These are phyloP conservation scores for Tachypleus tridentatus DNA, from an alignment of 1,140 invertebrate genomes.

Conservation along the genomic window DNA sequence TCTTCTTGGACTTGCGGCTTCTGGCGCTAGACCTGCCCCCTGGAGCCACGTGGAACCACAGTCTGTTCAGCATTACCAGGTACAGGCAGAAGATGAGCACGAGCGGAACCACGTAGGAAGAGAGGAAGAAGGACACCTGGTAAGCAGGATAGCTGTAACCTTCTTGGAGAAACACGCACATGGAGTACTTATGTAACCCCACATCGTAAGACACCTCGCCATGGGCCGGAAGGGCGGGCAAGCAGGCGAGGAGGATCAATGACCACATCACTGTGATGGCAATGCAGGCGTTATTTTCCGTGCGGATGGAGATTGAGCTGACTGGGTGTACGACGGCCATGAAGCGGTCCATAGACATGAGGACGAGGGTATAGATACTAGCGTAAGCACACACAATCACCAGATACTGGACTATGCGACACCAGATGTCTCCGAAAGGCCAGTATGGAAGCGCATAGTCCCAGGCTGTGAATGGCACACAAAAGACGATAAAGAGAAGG, in stretches of 20 bases:
- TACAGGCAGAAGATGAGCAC: conserved; percentile 75
- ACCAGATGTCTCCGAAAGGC: conserved; percentile 83
- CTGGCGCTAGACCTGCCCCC: conserved; percentile 53
- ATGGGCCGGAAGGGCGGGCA: conserved; percentile 63
- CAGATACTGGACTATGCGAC: conserved; percentile 68
- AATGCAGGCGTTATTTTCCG: conserved; percentile 63
- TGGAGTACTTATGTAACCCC: not conserved
- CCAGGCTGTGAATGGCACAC: conserved; percentile 81
- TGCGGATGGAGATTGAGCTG: conserved; percentile 71
- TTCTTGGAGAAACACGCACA: conserved; percentile 2
- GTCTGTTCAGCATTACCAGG: conserved; percentile 70
- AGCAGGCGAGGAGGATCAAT: conserved; percentile 56
- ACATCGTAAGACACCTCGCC: conserved; percentile 43
- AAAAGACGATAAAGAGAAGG: conserved; percentile 85
- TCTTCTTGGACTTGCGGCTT: conserved; percentile 63
- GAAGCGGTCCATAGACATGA: conserved; percentile 92
- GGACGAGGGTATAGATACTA: conserved; percentile 55
- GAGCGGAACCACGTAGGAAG: conserved; percentile 68
- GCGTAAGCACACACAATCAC: conserved; percentile 82
- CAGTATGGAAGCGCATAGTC: conserved; percentile 74
- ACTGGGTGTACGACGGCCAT: conserved; percentile 89
- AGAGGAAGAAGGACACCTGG: conserved; percentile 52
- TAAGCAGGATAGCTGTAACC: conserved; percentile 25
- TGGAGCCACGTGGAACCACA: conserved; percentile 65
- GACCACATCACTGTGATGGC: conserved; percentile 72